Evolutionary conservation across 2,113 vertebrate genomes (phyloP).

Genomic region (Empidonax traillii): DNA sequence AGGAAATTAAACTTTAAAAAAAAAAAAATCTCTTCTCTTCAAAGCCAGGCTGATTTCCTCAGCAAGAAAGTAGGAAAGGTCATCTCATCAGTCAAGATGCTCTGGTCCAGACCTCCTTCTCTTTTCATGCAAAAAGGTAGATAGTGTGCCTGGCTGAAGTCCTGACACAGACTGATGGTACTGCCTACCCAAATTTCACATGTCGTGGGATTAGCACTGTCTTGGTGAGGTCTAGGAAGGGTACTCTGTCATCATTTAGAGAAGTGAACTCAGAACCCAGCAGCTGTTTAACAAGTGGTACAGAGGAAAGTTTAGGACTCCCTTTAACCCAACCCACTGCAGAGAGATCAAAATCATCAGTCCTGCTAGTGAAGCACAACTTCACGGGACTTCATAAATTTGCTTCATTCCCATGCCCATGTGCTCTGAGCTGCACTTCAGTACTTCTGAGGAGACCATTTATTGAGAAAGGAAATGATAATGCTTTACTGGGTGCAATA

Average conservation of each 20-base stretch:
- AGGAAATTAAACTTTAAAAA: background rate
- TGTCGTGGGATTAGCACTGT: rapidly evolving
- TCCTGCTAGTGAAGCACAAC: background rate
- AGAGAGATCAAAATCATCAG: background rate
- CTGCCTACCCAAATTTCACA: background rate
- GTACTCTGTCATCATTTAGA: background rate
- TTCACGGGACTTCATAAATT: background rate
- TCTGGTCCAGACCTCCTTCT: background rate
- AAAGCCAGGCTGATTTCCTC: background rate
- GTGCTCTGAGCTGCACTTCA: background rate
- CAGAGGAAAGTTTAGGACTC: background rate
- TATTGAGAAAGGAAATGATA: background rate
- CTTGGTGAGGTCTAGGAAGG: background rate
- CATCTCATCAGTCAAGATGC: background rate
- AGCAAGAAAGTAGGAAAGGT: background rate
- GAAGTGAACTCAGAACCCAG: background rate
- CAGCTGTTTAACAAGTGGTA: background rate
- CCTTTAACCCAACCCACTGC: background rate
- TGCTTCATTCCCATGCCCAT: background rate
- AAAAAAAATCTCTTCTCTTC: background rate
- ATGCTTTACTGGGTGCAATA: background rate
- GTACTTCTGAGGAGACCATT: background rate
- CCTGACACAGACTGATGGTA: background rate
- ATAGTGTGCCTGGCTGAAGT: background rate
- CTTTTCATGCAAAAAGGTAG: background rate